These are phyloP conservation scores for Aporophyla nigra DNA, from an alignment of 2,888 invertebrate genomes.

Conservation along the genomic window DNA sequence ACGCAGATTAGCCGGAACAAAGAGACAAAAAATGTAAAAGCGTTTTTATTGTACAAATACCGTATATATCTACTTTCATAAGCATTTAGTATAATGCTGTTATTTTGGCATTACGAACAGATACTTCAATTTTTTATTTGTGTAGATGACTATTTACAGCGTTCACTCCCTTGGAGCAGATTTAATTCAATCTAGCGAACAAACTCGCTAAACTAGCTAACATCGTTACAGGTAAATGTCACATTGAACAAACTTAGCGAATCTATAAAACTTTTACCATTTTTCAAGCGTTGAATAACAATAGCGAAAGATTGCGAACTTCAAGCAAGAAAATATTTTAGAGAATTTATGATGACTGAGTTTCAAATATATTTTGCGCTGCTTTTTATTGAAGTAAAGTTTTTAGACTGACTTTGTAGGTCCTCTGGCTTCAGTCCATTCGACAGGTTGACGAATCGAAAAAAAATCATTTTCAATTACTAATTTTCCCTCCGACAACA, in stretches of 20 bases:
- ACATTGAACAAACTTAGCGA: conserved; percentile 47
- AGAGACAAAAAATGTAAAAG: neutral
- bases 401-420: conserved; percentile 2
- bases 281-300: conserved; percentile 32
- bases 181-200: conserved; percentile 33
- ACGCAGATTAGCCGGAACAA: too few species aligned
- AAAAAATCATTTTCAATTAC: too few species aligned
- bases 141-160: neutral
- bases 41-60: too few species aligned
- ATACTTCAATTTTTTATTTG: neutral
- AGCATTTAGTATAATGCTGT: too few species aligned
- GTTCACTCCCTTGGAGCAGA: conserved; percentile 10
- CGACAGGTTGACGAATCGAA: too few species aligned
- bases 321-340: conserved; percentile 38
- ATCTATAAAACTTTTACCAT: conserved; percentile 40
- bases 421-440: conserved; percentile 9
- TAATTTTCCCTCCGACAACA: too few species aligned
- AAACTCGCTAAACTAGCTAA: conserved; percentile 32
- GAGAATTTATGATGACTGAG: conserved; percentile 28
- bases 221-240: conserved; percentile 42
- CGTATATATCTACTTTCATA: too few species aligned
- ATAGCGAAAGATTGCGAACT: conserved; percentile 22
- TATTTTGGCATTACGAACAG: too few species aligned
- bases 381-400: conserved; percentile 9
- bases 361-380: conserved; percentile 10